These are phyloP conservation scores for Chrosomus eos DNA, from an alignment of 2,797 vertebrate species.

Conservation along the genomic window DNA sequence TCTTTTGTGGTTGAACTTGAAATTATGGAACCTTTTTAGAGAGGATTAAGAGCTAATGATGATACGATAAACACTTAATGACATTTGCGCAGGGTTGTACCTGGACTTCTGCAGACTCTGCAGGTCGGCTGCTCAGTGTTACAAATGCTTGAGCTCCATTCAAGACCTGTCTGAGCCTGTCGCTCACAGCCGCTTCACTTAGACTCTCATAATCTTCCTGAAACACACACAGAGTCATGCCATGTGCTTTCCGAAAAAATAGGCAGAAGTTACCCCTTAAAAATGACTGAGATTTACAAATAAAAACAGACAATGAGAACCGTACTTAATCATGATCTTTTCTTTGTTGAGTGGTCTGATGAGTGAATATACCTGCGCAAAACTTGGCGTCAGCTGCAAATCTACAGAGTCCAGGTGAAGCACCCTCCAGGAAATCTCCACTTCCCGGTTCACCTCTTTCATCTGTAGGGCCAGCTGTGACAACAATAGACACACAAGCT, in stretches of 20 bases:
- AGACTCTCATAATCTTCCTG: conserved; percentile 56
- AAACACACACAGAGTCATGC: conserved; percentile 44
- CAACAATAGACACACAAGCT: conserved; percentile 40
- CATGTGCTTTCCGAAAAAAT: conserved; percentile 12
- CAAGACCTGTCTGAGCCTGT: conserved; percentile 81
- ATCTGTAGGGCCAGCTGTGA: conserved; percentile 85
- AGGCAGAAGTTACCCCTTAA: neutral
- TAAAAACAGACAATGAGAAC: neutral
- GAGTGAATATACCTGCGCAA: conserved; percentile 77
- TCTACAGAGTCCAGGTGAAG: conserved; percentile 71
- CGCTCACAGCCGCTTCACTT: conserved; percentile 69
- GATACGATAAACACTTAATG: neutral
- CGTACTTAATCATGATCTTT: neutral
- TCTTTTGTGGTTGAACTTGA: neutral
- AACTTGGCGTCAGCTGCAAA: conserved; percentile 77
- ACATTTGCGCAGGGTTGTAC: conserved; percentile 65
- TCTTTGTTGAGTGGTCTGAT: neutral
- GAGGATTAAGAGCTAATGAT: neutral
- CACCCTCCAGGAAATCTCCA: conserved; percentile 85
- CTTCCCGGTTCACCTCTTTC: conserved; percentile 79
- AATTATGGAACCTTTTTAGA: neutral
- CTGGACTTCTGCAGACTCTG: conserved; percentile 79
- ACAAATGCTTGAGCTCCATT: conserved; percentile 80
- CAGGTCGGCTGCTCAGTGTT: conserved; percentile 81
- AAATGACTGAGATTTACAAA: neutral